A percentile compares a stretch with the other conserved stretches of the same genome.
phyloP scores from a whole-genome alignment of 1,140 invertebrate genomes.

The Triops cancriformis region DNA sequence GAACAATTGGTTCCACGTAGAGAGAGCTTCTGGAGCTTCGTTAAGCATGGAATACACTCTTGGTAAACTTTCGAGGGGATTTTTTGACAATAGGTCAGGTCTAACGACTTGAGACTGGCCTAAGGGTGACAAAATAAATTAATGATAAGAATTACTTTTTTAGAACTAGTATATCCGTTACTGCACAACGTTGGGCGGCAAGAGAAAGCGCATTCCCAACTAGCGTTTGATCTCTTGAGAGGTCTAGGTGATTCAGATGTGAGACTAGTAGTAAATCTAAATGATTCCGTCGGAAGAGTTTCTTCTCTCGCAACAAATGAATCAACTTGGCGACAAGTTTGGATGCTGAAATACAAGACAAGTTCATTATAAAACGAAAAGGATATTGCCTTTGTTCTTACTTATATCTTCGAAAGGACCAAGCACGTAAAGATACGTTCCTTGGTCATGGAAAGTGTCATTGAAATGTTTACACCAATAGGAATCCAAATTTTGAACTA shows the following conservation, averaged over 20 bases:
- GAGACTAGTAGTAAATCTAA: slow-evolving; percentile 20
- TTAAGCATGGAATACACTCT: slow-evolving; percentile 22
- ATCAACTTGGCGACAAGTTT: slow-evolving; percentile 19
- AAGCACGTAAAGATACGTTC: slow-evolving; percentile 15
- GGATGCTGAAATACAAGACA: slow-evolving; percentile 25
- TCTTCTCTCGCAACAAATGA: slow-evolving; percentile 18
- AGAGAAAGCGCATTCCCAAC: slow-evolving; percentile 22
- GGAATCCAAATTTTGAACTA: slow-evolving; percentile 17
- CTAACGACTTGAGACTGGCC: slow-evolving; percentile 20
- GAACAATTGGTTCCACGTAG: slow-evolving; percentile 21
- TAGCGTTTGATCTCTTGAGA: slow-evolving; percentile 23
- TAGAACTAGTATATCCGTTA: too few relatives aligned
- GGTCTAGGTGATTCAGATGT: slow-evolving; percentile 18
- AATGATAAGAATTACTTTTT: background rate
- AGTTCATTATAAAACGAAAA: background rate
- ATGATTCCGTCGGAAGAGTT: slow-evolving; percentile 25
- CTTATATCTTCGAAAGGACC: slow-evolving; percentile 21
- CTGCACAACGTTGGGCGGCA: slow-evolving; percentile 21
- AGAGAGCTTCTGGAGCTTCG: slow-evolving; percentile 21
- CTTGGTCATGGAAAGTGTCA: slow-evolving; percentile 20
- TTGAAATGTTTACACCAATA: slow-evolving; percentile 22
- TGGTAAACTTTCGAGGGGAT: slow-evolving; percentile 26
- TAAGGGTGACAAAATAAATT: background rate
- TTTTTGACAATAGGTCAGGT: slow-evolving; percentile 24
- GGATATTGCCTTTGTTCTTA: background rate